These are phyloP conservation scores for Pipistrellus pygmaeus DNA, from an alignment of 2,797 vertebrate genomes.

Conservation along the genomic window DNA sequence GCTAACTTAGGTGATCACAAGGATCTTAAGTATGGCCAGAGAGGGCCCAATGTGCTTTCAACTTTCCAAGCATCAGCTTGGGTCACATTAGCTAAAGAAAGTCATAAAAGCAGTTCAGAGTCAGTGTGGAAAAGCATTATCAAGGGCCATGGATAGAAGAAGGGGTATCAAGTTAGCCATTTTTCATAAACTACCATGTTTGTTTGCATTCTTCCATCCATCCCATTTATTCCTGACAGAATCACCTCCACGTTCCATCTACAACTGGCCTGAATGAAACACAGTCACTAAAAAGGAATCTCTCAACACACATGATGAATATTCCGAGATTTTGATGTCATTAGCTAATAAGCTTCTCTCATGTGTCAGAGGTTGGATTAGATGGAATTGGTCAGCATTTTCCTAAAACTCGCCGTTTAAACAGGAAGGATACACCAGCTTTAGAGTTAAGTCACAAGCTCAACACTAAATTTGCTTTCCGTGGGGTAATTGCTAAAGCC, in stretches of 20 bases:
- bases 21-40: background rate
- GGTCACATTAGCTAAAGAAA: background rate
- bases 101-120: background rate
- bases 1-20: background rate
- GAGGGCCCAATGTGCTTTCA: background rate
- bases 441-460: slow-evolving; percentile 27
- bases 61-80: background rate
- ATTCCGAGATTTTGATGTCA: background rate
- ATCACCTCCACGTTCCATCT: background rate
- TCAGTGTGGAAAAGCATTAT: background rate
- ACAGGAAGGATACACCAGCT: background rate
- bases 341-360: background rate
- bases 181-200: background rate
- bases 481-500: slow-evolving; percentile 64
- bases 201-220: background rate
- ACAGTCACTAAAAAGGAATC: background rate
- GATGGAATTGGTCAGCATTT: background rate
- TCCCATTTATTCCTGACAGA: background rate
- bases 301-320: background rate
- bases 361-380: background rate
- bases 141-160: background rate
- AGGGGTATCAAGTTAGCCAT: background rate
- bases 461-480: slow-evolving; percentile 41
- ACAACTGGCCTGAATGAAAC: background rate
- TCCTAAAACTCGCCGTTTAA: background rate